Percentiles rank a stretch among this genome's conserved stretches.
Conservation (phyloP, 2,888 invertebrate species). For the Adela reaumurella region DNA sequence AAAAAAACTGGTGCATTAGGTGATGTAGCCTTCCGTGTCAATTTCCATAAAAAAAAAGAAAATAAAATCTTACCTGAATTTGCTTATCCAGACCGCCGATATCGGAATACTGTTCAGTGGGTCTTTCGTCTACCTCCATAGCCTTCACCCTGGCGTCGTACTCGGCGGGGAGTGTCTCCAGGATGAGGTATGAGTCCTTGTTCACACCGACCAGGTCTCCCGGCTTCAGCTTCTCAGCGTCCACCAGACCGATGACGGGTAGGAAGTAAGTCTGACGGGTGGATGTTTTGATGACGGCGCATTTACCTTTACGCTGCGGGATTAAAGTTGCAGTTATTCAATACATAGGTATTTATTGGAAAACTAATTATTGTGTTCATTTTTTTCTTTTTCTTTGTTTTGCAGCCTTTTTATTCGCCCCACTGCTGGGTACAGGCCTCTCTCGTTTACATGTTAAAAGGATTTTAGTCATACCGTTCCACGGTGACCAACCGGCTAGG, state of each 20-base stretch:
- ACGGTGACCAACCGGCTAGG: too few relatives aligned
- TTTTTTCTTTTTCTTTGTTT: too few relatives aligned
- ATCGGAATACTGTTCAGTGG: conserved; percentile 98
- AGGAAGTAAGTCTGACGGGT: conserved; percentile 98
- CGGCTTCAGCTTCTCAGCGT: conserved; percentile 95
- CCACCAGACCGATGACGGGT: conserved; percentile 97
- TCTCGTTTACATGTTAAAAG: too few relatives aligned
- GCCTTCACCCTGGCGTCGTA: conserved; percentile 98
- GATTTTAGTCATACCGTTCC: too few relatives aligned
- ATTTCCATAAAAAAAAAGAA: too few relatives aligned
- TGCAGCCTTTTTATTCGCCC: too few relatives aligned
- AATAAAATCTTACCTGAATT: conserved; percentile 62
- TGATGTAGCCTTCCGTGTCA: too few relatives aligned
- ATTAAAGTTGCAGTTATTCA: too few relatives aligned
- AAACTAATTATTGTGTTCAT: too few relatives aligned
- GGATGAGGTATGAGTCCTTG: conserved; percentile 95
- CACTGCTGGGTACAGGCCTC: too few relatives aligned
- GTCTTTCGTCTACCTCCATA: conserved; percentile 99
- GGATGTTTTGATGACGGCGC: conserved; percentile 99
- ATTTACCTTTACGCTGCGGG: conserved; percentile 92
- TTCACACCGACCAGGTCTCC: conserved; percentile 94
- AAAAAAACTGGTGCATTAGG: too few relatives aligned
- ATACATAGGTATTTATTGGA: too few relatives aligned
- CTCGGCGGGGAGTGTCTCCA: conserved; percentile 96
- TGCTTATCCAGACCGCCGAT: conserved; percentile 99